Base-by-base conservation (phyloP, 2,113 vertebrate species). In the Dolichallabes microphthalmus region DNA sequence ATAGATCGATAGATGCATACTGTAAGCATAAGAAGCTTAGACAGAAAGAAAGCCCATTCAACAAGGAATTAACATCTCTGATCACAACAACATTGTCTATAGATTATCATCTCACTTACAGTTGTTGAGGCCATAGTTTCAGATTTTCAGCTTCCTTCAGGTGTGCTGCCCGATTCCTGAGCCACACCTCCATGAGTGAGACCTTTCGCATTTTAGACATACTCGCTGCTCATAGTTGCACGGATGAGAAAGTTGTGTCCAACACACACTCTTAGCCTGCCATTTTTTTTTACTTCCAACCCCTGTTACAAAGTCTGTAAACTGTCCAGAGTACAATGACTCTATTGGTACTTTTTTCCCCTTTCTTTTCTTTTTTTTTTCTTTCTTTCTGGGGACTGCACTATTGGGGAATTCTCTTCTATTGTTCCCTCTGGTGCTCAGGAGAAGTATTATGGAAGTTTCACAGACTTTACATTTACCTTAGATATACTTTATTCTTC, bases 81-180 rank as follows among this genome's bases (percentile, higher is more conserved):
- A 45, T 45, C 7, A 45, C 45, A 45, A 45, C 45, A 45, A 45
- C 45, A 45, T 45, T 45, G 45, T 45, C 45, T 45, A 45, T 45
- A 45, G 8, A 45, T 8, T 6, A 45, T 6, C 45, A 45, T 86
- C 4, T 27, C 25, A 91, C 90, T 91, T 85, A 91, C 90, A 89
- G n/a, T 55, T 87, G 85, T 19, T 0, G 69, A 22, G 85, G 88
- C 71, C 66, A 87, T 88, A 89, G 75, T 86, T 86, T 90, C 30
- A 85, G 74, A 10, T 82, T 73, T 77, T 89, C 82, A 30, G 73
- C 68, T 84, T 61, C 83, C 66, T 87, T 89, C 61, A 35, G 19
- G 5, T 30, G 81, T 50, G 81, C 61, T 10, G 10, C 7, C 2
- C 82, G 83, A 60, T 89, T 88, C 60, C 83, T 80, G 6, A 13